phyloP scores from a whole-genome alignment of 2,888 invertebrate genomes.

The Pterobdella sp. region DNA sequence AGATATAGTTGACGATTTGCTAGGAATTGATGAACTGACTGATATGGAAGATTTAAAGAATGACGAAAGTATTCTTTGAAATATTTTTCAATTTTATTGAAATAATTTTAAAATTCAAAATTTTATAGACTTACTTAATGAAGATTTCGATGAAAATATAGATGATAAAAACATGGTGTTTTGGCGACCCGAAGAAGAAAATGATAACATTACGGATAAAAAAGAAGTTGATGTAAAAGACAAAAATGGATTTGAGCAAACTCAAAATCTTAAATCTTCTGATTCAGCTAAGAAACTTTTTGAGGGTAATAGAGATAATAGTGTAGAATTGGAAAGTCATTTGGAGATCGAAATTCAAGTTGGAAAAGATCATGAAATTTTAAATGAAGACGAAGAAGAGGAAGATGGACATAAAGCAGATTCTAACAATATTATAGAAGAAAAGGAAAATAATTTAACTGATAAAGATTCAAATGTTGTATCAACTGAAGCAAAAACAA shows the following conservation, averaged over 20 bases:
- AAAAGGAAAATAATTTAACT: conserved; percentile 1
- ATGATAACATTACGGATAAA: not conserved
- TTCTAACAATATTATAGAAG: not conserved
- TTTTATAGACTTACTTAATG: not conserved
- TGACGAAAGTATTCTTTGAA: too few species aligned
- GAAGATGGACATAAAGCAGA: not conserved
- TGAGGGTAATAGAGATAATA: not conserved
- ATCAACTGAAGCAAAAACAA: not conserved
- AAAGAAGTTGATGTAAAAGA: conserved; percentile 14
- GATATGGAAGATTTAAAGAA: too few species aligned
- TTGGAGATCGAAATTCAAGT: conserved; percentile 28
- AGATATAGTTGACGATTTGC: too few species aligned
- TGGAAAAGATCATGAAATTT: conserved; percentile 21
- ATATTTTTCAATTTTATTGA: not conserved
- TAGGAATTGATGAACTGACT: too few species aligned
- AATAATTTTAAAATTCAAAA: not conserved
- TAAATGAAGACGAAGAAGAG: not conserved
- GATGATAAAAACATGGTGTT: too few species aligned
- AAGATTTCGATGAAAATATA: not conserved
- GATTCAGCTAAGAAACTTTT: conserved; percentile 5
- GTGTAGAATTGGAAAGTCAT: not conserved
- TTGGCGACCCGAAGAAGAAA: too few species aligned
- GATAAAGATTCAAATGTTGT: not conserved
- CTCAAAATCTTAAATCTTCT: not conserved
- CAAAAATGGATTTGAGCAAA: not conserved